Conservation (phyloP, 2,888 invertebrate species). For the Habrosyne pyritoides region DNA sequence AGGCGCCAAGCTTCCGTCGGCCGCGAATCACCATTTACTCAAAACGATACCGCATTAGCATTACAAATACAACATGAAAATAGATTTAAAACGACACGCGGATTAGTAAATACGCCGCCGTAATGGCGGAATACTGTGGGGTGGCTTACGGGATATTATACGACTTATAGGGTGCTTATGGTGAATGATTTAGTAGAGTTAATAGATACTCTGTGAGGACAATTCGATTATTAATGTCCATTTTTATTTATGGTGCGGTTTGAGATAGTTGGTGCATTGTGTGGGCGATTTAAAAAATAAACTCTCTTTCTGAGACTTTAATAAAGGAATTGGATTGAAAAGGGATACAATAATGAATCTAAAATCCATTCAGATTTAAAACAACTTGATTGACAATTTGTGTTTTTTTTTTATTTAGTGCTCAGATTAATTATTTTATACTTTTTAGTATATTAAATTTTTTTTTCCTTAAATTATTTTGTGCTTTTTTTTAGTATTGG, state of each 20-base stretch:
- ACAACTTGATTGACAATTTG: too few species aligned
- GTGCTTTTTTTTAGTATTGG: too few species aligned
- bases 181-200: not conserved
- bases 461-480: too few species aligned
- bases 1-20: not conserved
- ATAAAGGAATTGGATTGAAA: too few species aligned
- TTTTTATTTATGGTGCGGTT: not conserved
- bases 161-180: slow-evolving; percentile 16
- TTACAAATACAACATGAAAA: slow-evolving; percentile 68
- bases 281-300: too few species aligned
- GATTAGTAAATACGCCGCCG: slow-evolving; percentile 19
- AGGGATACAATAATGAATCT: too few species aligned
- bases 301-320: too few species aligned
- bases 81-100: slow-evolving; percentile 71
- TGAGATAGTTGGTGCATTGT: too few species aligned
- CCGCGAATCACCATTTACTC: slow-evolving; percentile 20
- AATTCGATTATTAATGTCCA: not conserved
- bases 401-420: too few species aligned
- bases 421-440: too few species aligned
- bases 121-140: slow-evolving; percentile 17
- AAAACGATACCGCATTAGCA: slow-evolving; percentile 56
- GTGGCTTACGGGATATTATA: slow-evolving; percentile 19
- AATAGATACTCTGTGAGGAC: not conserved
- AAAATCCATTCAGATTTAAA: too few species aligned
- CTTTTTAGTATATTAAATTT: too few species aligned